Evolutionary conservation across 2,113 vertebrate species (phyloP).

Genomic region (Perccottus glenii): DNA sequence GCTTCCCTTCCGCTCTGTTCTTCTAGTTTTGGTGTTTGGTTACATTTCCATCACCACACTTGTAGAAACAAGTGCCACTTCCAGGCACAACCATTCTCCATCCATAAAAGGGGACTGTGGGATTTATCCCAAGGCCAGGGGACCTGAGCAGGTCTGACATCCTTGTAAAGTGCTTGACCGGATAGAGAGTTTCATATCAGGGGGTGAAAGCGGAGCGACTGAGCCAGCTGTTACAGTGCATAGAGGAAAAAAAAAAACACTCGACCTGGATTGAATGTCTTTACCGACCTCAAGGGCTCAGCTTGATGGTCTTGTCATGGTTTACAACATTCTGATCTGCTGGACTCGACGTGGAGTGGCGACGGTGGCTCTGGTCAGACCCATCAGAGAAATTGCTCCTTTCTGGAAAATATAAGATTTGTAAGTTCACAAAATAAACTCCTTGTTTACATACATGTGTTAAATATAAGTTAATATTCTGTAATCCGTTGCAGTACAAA

Average conservation of each 20-base stretch:
- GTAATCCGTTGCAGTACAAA: too few relatives aligned
- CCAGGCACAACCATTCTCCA: slow-evolving; percentile 40
- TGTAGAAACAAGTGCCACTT: slow-evolving; percentile 35
- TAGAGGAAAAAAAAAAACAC: not conserved
- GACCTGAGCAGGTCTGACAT: slow-evolving; percentile 61
- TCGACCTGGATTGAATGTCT: slow-evolving; percentile 73
- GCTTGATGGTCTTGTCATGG: slow-evolving; percentile 43
- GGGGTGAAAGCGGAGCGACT: slow-evolving; percentile 45
- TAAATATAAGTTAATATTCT: too few relatives aligned
- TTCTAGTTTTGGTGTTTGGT: slow-evolving; percentile 71
- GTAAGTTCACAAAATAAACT: too few relatives aligned
- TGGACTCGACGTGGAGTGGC: not conserved
- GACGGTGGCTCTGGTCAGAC: not conserved
- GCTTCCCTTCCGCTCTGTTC: slow-evolving; percentile 57
- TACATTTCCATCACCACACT: slow-evolving; percentile 67
- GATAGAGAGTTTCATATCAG: slow-evolving; percentile 72
- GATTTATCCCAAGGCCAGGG: slow-evolving; percentile 66
- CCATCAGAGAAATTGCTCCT: not conserved
- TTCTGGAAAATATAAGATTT: too few relatives aligned
- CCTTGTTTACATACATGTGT: too few relatives aligned
- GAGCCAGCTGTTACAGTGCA: slow-evolving; percentile 70
- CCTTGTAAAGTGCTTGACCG: slow-evolving; percentile 77
- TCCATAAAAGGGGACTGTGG: slow-evolving; percentile 54
- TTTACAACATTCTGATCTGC: slow-evolving; percentile 54
- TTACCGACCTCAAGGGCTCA: slow-evolving; percentile 37